Evolutionary conservation across 1,140 invertebrate genomes (phyloP).

Genomic region (Centruroides sculpturatus): DNA sequence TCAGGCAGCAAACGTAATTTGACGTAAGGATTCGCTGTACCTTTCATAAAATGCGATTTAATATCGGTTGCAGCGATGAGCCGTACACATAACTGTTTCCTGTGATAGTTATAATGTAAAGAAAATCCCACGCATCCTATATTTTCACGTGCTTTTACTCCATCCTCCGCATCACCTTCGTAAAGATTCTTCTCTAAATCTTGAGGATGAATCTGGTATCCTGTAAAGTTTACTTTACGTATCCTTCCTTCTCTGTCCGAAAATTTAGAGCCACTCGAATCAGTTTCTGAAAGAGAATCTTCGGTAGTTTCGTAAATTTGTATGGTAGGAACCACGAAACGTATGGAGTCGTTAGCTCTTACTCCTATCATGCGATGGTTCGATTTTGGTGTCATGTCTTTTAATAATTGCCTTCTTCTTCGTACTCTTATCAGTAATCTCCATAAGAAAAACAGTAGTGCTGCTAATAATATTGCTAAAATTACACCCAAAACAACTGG

Average conservation of each 20-base stretch:
- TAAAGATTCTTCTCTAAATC: conserved; percentile 11
- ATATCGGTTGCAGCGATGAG: conserved; percentile 16
- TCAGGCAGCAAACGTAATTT: conserved; percentile 17
- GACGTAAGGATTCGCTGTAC: conserved; percentile 15
- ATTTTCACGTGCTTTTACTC: not conserved
- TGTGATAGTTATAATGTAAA: conserved; percentile 8
- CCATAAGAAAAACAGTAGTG: conserved; percentile 11
- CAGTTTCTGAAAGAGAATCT: conserved; percentile 12
- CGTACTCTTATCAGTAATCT: conserved; percentile 3
- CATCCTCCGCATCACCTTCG: conserved; percentile 1
- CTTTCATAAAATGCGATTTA: conserved; percentile 10
- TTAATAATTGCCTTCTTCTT: conserved; percentile 5
- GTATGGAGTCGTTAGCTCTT: conserved; percentile 13
- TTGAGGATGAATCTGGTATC: conserved; percentile 9
- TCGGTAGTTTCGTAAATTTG: conserved; percentile 9
- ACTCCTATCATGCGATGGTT: conserved; percentile 9
- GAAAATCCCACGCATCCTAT: conserved; percentile 15
- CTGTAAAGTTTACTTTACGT: not conserved
- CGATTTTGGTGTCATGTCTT: conserved; percentile 4
- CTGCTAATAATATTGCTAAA: not conserved
- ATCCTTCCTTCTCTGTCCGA: not conserved
- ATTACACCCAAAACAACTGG: too few relatives aligned
- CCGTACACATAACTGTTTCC: conserved; percentile 13
- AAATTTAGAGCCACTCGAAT: conserved; percentile 10
- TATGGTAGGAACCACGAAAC: conserved; percentile 17